These are phyloP conservation scores for Drosophila stalkeri DNA, from an alignment of 2,888 invertebrate species.

Conservation along the genomic window DNA sequence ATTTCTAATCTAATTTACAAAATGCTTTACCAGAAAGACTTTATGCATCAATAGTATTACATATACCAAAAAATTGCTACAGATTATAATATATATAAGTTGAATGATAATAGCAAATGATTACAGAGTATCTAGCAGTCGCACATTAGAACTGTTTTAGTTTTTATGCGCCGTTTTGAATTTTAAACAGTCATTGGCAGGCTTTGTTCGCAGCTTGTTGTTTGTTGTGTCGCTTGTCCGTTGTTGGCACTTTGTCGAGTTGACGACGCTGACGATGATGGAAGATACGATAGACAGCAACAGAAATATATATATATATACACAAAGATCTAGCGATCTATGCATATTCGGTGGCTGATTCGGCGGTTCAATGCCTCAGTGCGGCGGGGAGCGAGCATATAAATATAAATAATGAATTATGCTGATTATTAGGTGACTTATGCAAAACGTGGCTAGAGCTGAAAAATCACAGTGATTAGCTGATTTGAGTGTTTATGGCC, in stretches of 20 bases:
- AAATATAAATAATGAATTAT: slow-evolving; percentile 76
- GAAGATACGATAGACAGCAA: slow-evolving; percentile 30
- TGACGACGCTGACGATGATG: slow-evolving; percentile 56
- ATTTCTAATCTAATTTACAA: too few species aligned
- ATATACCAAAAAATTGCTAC: background rate
- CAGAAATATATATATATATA: slow-evolving; percentile 11
- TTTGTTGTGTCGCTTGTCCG: slow-evolving; percentile 42
- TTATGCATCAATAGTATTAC: background rate
- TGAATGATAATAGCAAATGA: background rate
- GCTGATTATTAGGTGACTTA: slow-evolving; percentile 76
- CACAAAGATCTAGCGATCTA: slow-evolving; percentile 67
- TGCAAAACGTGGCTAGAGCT: slow-evolving; percentile 59
- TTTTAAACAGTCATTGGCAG: slow-evolving; percentile 78
- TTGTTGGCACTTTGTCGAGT: slow-evolving; percentile 69
- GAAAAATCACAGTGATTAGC: slow-evolving; percentile 70
- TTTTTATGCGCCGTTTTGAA: slow-evolving; percentile 53
- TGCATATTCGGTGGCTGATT: slow-evolving; percentile 15
- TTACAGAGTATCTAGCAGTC: slow-evolving; percentile 26
- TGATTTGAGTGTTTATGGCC: slow-evolving; percentile 59
- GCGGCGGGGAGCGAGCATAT: slow-evolving; percentile 39
- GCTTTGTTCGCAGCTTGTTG: slow-evolving; percentile 61
- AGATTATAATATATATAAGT: background rate
- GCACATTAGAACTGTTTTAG: background rate
- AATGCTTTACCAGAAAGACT: background rate
- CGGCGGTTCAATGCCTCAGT: slow-evolving; percentile 16